Base-by-base conservation (phyloP, 2,113 vertebrate genomes). In the Plotosus lineatus region DNA sequence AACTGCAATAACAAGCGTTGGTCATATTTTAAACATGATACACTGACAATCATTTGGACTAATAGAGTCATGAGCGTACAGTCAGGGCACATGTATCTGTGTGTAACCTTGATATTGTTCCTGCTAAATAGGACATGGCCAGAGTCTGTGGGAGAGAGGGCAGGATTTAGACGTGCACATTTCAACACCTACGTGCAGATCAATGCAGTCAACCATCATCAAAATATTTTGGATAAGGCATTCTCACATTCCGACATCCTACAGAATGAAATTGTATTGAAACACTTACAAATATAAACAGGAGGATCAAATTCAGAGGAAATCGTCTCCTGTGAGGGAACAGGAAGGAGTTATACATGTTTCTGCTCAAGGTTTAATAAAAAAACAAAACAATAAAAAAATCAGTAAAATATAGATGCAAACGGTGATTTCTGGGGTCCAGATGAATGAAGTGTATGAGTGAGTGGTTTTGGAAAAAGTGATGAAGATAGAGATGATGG, bases 301-400 rank as follows among this genome's bases (percentile, higher is more conserved):
- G 91, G 83, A 99, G 90, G 77, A 98, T 91, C 78, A 98, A 77
- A 88, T 99, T 98, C 94, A 95, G 96, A 15, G 97, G 97, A 84
- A 96, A 97, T 31, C 94, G 94, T 89, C 97, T 96, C 94, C 97
- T 99, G 87, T 80, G 85, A 77, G 65, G n/a, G 80, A 63, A 44
- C 10, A 6, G 33, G 14, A 31, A 36, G 5, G 0, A 23, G 10
- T 38, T 8, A 65, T 9, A 23, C 10, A 26, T 23, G 15, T 17
- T 69, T 69, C n/a, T 14, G 23, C 17, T 15, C 3, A 31, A 21
- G 0, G 1, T 44, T 68, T n/a, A 12, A 42, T 42, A n/a, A n/a
- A n/a, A n/a, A n/a, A n/a, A n/a, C n/a, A n/a, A n/a, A n/a, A n/a
- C n/a, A n/a, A n/a, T n/a, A n/a, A n/a, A n/a, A n/a, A n/a, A n/a